phyloP scores from a whole-genome alignment of 23 tunicate genomes.

The Diplosoma virens region DNA sequence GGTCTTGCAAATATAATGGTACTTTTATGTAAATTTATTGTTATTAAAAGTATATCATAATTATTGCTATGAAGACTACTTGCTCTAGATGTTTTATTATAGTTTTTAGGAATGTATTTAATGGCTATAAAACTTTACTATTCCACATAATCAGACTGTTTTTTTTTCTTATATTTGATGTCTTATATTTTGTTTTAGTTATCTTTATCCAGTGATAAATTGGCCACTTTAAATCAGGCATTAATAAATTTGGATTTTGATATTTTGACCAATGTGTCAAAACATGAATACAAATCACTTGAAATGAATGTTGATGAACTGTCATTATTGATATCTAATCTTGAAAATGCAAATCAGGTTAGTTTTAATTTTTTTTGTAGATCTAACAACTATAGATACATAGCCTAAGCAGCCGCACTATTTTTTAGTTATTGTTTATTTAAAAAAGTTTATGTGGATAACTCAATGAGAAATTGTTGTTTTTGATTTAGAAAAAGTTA shows the following conservation, averaged over 20 bases:
- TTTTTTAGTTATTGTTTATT: not conserved
- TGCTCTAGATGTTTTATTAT: too few species aligned
- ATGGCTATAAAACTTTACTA: too few species aligned
- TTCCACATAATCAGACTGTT: too few species aligned
- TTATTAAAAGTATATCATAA: too few species aligned
- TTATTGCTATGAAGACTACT: too few species aligned
- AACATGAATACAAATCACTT: not conserved
- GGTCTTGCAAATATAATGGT: too few species aligned
- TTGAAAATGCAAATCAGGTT: constrained; percentile 24
- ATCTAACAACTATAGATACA: too few species aligned
- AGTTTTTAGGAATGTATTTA: too few species aligned
- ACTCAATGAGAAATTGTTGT: not conserved
- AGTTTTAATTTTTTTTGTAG: not conserved
- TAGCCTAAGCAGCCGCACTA: too few species aligned
- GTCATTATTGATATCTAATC: not conserved
- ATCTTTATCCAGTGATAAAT: constrained; percentile 42
- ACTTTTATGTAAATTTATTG: too few species aligned
- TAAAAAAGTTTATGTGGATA: not conserved
- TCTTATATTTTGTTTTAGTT: constrained; percentile 4
- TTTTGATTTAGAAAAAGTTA: too few species aligned
- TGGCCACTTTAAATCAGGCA: constrained; percentile 33
- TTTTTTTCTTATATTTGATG: not conserved
- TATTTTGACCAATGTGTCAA: not conserved
- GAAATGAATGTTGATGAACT: constrained; percentile 46
- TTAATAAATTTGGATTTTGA: constrained; percentile 46